A percentile compares a stretch with the other conserved stretches of the same genome.
Evolutionary conservation across 1,140 invertebrate species (phyloP).

Genomic region (Ceratina calcarata): DNA sequence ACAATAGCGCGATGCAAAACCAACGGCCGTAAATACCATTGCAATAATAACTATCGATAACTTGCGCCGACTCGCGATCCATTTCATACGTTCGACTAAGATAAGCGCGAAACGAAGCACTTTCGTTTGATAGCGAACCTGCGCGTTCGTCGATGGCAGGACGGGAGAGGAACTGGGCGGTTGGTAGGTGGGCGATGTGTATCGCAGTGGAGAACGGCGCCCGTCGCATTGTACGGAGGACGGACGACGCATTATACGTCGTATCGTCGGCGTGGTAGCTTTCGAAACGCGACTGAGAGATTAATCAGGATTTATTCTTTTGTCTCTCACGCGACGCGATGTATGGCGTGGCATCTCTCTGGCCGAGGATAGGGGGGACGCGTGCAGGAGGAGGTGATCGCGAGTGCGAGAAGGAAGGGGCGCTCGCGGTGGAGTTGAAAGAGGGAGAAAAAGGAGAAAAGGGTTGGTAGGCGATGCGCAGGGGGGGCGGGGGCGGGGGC

Average conservation of each 20-base stretch:
- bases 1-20: not conserved
- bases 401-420: conserved; percentile 13
- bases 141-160: conserved; percentile 6
- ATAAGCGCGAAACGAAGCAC: conserved; percentile 5
- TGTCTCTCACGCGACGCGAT: conserved; percentile 70
- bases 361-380: conserved; percentile 9
- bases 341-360: conserved; percentile 44
- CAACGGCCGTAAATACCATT: too few relatives aligned
- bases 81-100: not conserved
- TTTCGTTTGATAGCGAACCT: not conserved
- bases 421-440: not conserved
- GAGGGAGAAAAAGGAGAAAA: not conserved
- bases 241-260: conserved; percentile 28
- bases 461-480: not conserved
- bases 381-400: not conserved
- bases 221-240: not conserved
- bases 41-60: too few relatives aligned
- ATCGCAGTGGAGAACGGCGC: conserved; percentile 4
- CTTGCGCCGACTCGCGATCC: not conserved
- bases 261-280: conserved; percentile 54
- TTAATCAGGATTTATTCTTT: conserved; percentile 80
- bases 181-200: not conserved
- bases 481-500: too few relatives aligned
- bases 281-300: conserved; percentile 75
- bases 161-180: not conserved